Evolutionary conservation across 2,797 vertebrate genomes (phyloP).

Genomic region (Dallia pectoralis): DNA sequence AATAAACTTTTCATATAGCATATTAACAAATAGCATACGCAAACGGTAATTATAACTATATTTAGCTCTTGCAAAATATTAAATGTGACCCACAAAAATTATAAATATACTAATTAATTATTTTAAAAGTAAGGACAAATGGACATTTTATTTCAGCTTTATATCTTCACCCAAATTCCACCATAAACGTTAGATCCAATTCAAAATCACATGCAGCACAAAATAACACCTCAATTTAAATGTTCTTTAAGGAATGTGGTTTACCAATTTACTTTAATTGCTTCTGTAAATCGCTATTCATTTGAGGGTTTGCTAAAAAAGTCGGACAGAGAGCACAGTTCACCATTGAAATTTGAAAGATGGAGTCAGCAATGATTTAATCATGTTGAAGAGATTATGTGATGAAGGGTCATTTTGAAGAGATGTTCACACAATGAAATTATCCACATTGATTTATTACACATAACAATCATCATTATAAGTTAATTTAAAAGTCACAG

Average conservation of each 20-base stretch:
- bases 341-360: not conserved
- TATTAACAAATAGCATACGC: too few relatives aligned
- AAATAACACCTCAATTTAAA: not conserved
- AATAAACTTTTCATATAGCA: too few relatives aligned
- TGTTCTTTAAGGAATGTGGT: not conserved
- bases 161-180: not conserved
- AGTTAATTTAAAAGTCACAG: not conserved
- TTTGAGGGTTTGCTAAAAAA: too few relatives aligned
- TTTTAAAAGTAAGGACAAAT: not conserved
- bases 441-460: not conserved
- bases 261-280: not conserved
- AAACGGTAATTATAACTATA: too few relatives aligned
- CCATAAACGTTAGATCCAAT: not conserved
- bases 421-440: slow-evolving; percentile 1
- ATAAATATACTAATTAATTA: not conserved
- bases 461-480: not conserved
- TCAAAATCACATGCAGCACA: not conserved
- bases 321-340: not conserved
- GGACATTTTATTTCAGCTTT: not conserved
- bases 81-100: not conserved
- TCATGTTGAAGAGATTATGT: not conserved
- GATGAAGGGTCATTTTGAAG: not conserved
- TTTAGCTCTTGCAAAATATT: too few relatives aligned
- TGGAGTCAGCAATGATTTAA: not conserved
- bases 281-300: too few relatives aligned